Conservation (phyloP, 2,113 vertebrate genomes). For the Psammodynastes pulverulentus region DNA sequence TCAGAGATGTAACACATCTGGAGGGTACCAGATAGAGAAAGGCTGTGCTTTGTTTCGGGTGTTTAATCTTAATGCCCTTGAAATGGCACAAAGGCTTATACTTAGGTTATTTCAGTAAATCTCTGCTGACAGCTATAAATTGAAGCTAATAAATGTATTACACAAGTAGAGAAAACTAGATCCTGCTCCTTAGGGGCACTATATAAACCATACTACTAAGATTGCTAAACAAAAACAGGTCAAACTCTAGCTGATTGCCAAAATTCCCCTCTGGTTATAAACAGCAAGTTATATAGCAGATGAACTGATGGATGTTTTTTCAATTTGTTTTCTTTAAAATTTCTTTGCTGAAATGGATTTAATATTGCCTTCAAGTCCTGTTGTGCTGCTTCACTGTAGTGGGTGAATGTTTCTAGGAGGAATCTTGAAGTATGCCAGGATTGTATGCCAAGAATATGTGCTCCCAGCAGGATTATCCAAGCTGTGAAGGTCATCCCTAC, state of each 20-base stretch:
- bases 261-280: conserved; percentile 43
- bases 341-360: conserved; percentile 42
- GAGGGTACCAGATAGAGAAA: background rate
- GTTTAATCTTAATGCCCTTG: conserved; percentile 55
- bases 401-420: background rate
- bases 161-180: conserved; percentile 57
- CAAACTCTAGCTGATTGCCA: conserved; percentile 51
- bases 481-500: background rate
- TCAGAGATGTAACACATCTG: background rate
- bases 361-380: background rate
- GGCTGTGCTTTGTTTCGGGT: background rate
- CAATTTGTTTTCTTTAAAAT: conserved; percentile 43
- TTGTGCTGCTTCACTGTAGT: background rate
- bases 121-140: conserved; percentile 64
- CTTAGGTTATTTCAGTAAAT: conserved; percentile 52
- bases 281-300: conserved; percentile 34
- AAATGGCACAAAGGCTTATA: conserved; percentile 43
- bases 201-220: conserved; percentile 45
- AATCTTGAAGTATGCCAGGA: background rate
- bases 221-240: conserved; percentile 53
- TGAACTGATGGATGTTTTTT: conserved; percentile 51
- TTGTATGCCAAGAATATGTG: background rate
- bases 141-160: conserved; percentile 66
- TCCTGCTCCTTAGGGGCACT: conserved; percentile 35
- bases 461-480: background rate